phyloP scores from a whole-genome alignment of 2,113 vertebrate species.

The Pseudorectes ferrugineus region DNA sequence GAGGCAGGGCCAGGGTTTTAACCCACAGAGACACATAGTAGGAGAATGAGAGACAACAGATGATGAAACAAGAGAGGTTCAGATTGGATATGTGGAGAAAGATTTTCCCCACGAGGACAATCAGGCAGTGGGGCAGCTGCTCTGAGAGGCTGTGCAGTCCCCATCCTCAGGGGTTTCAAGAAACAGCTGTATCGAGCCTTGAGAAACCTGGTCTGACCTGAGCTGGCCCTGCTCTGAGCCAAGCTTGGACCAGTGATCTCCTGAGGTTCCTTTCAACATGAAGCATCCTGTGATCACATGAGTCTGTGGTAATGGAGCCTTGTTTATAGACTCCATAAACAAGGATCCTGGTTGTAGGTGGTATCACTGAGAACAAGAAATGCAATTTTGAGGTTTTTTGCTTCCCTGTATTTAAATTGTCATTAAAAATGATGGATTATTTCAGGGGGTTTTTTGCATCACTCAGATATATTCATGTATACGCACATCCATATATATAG shows the following conservation, averaged over 20 bases:
- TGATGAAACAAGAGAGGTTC: neutral
- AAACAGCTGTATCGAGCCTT: neutral
- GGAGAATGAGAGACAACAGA: neutral
- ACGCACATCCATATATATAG: neutral
- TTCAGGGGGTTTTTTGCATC: neutral
- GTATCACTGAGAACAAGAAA: neutral
- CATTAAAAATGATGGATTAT: constrained; percentile 1
- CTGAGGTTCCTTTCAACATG: neutral
- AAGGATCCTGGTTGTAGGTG: neutral
- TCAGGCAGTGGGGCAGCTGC: neutral
- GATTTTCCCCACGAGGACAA: neutral
- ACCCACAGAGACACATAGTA: neutral
- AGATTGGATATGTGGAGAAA: neutral
- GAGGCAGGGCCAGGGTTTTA: neutral
- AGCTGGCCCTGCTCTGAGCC: neutral
- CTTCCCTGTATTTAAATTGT: constrained; percentile 4
- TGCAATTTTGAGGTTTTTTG: neutral
- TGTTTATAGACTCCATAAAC: neutral
- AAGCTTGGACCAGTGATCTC: neutral
- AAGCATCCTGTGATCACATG: neutral
- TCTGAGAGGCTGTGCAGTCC: neutral
- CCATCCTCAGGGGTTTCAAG: neutral
- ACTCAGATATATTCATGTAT: neutral
- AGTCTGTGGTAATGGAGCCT: neutral
- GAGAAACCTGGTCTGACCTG: neutral